Base-by-base conservation (phyloP, 1,140 invertebrate genomes). In the Mesaphorura yosii region DNA sequence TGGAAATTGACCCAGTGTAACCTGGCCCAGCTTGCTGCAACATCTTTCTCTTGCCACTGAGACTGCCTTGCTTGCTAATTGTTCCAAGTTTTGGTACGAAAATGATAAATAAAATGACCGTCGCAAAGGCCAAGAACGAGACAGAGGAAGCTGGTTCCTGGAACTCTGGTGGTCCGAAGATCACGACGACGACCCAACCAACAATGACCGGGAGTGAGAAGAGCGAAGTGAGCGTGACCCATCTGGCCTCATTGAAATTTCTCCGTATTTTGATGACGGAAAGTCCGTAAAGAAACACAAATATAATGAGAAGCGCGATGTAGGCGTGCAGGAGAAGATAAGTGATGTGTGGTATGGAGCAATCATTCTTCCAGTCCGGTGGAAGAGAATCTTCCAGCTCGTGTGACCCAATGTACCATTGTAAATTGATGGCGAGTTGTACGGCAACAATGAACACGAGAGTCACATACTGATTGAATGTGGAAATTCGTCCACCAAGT, bases 391-490 rank as follows among this genome's bases (percentile, higher is more conserved):
- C 38, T 27, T 31, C 28, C n/a, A 29, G 26, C 20, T 38, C 27
- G 27, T 59, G 49, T 4, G 55, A 34, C 3, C 47, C 47, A 29
- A 65, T 50, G 40, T 64, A 69, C 64, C 67, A 67, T 42, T 71
- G 67, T n/a, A 67, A 48, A 46, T 63, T 64, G n/a, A 71, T 53
- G 1, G 69, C 67, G 15, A 61, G 23, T 55, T 71, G 70, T 12
- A 70, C 66, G 17, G 66, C 60, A 0, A 71, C 62, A 17, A 70
- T 66, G 53, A 70, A 69, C 10, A 68, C 40, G 4, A 72, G 60
- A 5, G 66, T 70, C 6, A 72, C 45, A 44, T 68, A 65, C 53
- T 70, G 68, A 59, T 71, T 70, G 19, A 69, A 48, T 14, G 66
- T 59, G 3, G 65, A 68, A 1, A 70, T 54, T 31, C 66, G 55